phyloP scores from a whole-genome alignment of 2,888 invertebrate genomes.

The Amphimallon solstitiale region DNA sequence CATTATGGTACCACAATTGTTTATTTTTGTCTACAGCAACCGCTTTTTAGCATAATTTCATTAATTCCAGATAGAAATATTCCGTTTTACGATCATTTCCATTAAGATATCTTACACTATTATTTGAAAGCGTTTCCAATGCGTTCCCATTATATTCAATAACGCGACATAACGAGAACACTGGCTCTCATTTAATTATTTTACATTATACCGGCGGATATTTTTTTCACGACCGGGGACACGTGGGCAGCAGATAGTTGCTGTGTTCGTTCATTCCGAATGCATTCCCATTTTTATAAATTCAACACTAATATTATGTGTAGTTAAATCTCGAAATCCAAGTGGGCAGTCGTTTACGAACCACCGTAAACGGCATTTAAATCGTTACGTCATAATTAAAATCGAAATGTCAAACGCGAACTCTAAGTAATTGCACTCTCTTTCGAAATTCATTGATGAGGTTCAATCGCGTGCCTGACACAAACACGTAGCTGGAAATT shows the following conservation, averaged over 20 bases:
- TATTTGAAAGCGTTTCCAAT: too few relatives aligned
- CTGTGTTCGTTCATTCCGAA: slow-evolving; percentile 39
- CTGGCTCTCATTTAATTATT: too few relatives aligned
- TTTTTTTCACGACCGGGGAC: neutral
- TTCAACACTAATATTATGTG: slow-evolving; percentile 13
- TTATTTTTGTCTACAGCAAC: too few relatives aligned
- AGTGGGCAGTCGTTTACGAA: slow-evolving; percentile 7
- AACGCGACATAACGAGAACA: too few relatives aligned
- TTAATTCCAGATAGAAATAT: too few relatives aligned
- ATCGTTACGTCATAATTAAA: slow-evolving; percentile 52
- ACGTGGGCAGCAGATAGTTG: slow-evolving; percentile 37
- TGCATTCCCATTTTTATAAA: slow-evolving; percentile 23
- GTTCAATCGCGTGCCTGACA: slow-evolving; percentile 56
- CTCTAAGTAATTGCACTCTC: slow-evolving; percentile 45
- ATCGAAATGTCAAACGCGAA: slow-evolving; percentile 51
- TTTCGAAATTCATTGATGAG: slow-evolving; percentile 57
- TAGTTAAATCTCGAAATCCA: slow-evolving; percentile 13
- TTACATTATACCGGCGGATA: too few relatives aligned
- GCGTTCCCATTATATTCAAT: too few relatives aligned
- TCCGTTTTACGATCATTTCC: too few relatives aligned
- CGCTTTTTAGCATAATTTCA: too few relatives aligned
- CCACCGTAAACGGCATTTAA: slow-evolving; percentile 12
- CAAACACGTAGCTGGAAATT: slow-evolving; percentile 51
- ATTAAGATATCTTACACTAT: too few relatives aligned
- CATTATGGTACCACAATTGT: too few relatives aligned